Evolutionary conservation across 2,797 vertebrate species (phyloP).

Genomic region (Decapterus maruadsi): DNA sequence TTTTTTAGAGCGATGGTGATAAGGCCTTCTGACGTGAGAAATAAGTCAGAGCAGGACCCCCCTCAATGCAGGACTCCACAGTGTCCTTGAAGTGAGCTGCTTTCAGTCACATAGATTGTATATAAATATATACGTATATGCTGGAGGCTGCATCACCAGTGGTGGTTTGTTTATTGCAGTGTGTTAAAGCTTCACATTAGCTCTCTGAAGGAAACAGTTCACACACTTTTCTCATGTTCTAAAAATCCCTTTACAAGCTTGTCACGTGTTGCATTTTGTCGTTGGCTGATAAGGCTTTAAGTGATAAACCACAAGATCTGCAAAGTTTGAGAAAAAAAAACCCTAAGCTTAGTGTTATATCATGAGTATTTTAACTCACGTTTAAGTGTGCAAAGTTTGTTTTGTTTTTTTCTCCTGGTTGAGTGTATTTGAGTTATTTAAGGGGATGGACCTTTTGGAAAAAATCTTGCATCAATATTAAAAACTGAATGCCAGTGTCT

Average conservation of each 20-base stretch:
- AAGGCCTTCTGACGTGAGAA: constrained; percentile 12
- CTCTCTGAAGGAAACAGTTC: not conserved
- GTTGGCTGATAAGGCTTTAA: constrained; percentile 17
- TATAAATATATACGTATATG: too few relatives aligned
- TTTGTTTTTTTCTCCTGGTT: constrained; percentile 7
- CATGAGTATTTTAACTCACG: not conserved
- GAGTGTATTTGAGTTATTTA: not conserved
- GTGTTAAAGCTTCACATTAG: not conserved
- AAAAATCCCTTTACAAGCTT: not conserved
- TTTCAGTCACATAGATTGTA: not conserved
- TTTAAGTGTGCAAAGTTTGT: not conserved
- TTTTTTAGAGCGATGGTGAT: not conserved
- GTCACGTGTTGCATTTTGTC: constrained; percentile 10
- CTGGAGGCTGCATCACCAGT: not conserved
- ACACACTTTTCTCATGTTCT: not conserved
- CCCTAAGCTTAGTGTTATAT: constrained; percentile 5
- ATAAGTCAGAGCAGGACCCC: not conserved
- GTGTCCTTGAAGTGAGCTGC: not conserved
- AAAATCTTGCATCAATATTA: not conserved
- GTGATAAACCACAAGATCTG: constrained; percentile 46
- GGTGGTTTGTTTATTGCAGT: constrained; percentile 4
- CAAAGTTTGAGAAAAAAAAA: constrained; percentile 25
- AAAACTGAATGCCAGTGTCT: constrained; percentile 2
- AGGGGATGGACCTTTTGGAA: not conserved
- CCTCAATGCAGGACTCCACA: not conserved